phyloP scores from a whole-genome alignment of 2,113 vertebrate genomes.

The Larimichthys polyactis region DNA sequence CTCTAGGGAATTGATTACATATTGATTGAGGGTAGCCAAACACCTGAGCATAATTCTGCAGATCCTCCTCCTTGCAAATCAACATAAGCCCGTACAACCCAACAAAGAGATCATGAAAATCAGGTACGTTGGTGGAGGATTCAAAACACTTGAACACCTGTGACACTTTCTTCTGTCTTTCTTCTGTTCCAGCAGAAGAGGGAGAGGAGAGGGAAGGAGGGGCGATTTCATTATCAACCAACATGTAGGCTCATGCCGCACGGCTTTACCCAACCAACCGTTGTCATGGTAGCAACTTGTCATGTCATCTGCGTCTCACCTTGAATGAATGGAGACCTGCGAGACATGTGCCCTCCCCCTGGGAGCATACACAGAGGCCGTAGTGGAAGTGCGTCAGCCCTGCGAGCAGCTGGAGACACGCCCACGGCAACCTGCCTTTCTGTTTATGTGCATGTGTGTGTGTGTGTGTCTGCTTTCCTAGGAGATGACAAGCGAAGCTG shows the following conservation, averaged over 20 bases:
- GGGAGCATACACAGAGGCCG: slow-evolving; percentile 40
- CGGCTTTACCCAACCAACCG: slow-evolving; percentile 70
- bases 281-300: slow-evolving; percentile 83
- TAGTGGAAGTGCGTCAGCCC: slow-evolving; percentile 77
- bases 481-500: slow-evolving; percentile 52
- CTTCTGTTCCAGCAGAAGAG: slow-evolving; percentile 31
- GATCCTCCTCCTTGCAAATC: slow-evolving; percentile 19
- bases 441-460: slow-evolving; percentile 41
- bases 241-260: slow-evolving; percentile 70
- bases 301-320: slow-evolving; percentile 80
- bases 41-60: slow-evolving; percentile 57
- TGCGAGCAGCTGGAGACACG: slow-evolving; percentile 70
- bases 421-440: slow-evolving; percentile 69
- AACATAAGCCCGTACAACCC: background rate
- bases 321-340: slow-evolving; percentile 81
- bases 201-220: slow-evolving; percentile 58
- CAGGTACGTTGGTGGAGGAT: background rate
- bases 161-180: slow-evolving; percentile 13
- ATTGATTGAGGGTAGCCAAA: slow-evolving; percentile 64
- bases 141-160: background rate
- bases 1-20: slow-evolving; percentile 56
- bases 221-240: slow-evolving; percentile 68
- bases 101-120: background rate
- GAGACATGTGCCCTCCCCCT: slow-evolving; percentile 61
- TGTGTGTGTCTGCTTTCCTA: slow-evolving; percentile 25